Base-by-base conservation (phyloP, 2,113 vertebrate species). In the Microtus oregoni region DNA sequence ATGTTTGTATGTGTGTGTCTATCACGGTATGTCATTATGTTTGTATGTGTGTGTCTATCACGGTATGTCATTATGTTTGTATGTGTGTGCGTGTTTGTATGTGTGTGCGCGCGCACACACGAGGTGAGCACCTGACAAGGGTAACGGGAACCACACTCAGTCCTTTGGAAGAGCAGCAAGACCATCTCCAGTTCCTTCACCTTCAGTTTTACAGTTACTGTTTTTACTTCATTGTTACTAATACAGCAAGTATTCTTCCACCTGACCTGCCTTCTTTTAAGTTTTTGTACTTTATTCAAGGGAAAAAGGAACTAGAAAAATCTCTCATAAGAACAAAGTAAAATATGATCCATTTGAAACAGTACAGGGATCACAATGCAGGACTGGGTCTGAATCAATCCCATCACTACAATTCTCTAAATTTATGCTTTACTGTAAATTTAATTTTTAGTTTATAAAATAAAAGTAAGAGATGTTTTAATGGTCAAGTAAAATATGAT, bases 271-370 rank as follows among this genome's bases (percentile, higher is more conserved):
- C 26, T 88, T 87, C 26, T 89, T 92, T 72, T 58, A 67, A 35
- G 11, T 38, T 70, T 58, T 58, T 13, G 22, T 28, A 70, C 4
- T 94, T 91, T 11, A 91, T 68, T 93, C 8, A 82, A 47, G 41
- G 38, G 11, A 83, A 55, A 94, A 38, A 22, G 12, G 28, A 96
- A 86, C n/a, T 89, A 96, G 24, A 77, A 95, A 96, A 70, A 78
- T 85, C 28, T 90, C 50, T 41, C 41, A 58, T 24, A 94, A 86
- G 58, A 70, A n/a, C 8, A 58, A 90, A 65, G 12, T 77, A 38
- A 12, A 86, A 88, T 35, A 92, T 65, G 30, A 79, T 28, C n/a
- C 28, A 68, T 38, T 65, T 63, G 32, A 78, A 95, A 93, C 0
- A 72, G 28, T 63, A 75, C 9, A 38, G 30, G 44, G 76, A 9